Conservation (phyloP, 1,140 invertebrate species). For the Temnothorax curvispinosus region DNA sequence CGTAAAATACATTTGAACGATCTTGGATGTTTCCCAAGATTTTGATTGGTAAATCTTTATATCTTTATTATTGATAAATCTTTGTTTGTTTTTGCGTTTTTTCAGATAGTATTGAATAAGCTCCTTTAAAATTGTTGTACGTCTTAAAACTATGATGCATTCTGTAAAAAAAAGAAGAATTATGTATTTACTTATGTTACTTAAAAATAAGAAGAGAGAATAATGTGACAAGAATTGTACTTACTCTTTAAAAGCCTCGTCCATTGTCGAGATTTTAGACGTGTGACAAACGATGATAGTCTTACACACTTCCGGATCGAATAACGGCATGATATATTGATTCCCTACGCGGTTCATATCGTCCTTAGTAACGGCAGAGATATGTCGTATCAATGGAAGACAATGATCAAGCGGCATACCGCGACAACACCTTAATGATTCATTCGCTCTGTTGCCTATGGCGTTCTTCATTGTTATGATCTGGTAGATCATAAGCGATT, state of each 20-base stretch:
- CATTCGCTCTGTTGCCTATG: slow-evolving; percentile 89
- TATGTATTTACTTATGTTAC: slow-evolving; percentile 79
- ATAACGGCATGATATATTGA: slow-evolving; percentile 90
- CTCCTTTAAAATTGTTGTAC: slow-evolving; percentile 86
- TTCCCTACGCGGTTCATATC: slow-evolving; percentile 89
- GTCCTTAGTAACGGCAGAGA: slow-evolving; percentile 89
- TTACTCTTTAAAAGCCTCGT: slow-evolving; percentile 89
- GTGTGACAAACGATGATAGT: slow-evolving; percentile 92
- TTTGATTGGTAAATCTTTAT: not conserved
- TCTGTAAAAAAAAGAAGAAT: slow-evolving; percentile 78
- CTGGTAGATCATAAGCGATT: slow-evolving; percentile 94
- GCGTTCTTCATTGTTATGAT: slow-evolving; percentile 93
- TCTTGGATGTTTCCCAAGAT: not conserved
- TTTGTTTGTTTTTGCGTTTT: slow-evolving; percentile 62
- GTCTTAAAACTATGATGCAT: slow-evolving; percentile 84
- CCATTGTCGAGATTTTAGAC: slow-evolving; percentile 90
- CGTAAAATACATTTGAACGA: slow-evolving; percentile 17
- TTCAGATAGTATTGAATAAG: slow-evolving; percentile 79
- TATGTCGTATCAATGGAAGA: slow-evolving; percentile 89
- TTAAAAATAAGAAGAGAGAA: slow-evolving; percentile 76
- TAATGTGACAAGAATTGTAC: slow-evolving; percentile 72
- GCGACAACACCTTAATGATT: slow-evolving; percentile 88
- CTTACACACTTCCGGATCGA: slow-evolving; percentile 87
- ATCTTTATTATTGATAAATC: not conserved
- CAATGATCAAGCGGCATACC: slow-evolving; percentile 90